phyloP scores from a whole-genome alignment of 2,888 invertebrate species.

The Drosophila greeni region DNA sequence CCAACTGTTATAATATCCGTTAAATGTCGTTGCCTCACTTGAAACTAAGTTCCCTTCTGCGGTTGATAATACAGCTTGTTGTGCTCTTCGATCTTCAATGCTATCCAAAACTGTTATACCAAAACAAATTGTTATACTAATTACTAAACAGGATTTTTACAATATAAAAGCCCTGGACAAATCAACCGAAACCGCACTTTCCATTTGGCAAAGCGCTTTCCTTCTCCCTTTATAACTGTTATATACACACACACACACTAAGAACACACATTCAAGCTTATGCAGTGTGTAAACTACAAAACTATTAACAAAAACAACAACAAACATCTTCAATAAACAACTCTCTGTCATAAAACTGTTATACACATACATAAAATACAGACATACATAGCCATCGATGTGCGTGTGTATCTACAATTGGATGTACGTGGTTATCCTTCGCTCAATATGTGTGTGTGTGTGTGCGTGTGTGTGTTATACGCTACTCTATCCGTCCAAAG shows the following conservation, averaged over 20 bases:
- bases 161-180: not conserved
- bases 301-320: not conserved
- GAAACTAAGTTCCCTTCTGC: conserved; percentile 5
- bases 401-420: conserved; percentile 20
- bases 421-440: conserved; percentile 12
- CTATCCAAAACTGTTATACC: conserved; percentile 14
- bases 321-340: not conserved
- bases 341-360: not conserved
- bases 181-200: not conserved
- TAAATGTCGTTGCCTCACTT: conserved; percentile 28
- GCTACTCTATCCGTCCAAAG: conserved; percentile 43
- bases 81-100: conserved; percentile 5
- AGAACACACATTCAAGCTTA: not conserved
- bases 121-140: not conserved
- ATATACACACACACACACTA: conserved; percentile 7
- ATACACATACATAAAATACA: not conserved
- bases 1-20: conserved; percentile 11
- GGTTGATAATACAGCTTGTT: not conserved
- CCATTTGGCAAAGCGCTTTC: conserved; percentile 6
- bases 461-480: conserved; percentile 19
- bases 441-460: conserved; percentile 10
- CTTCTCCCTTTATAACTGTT: not conserved
- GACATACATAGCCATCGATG: conserved; percentile 12
- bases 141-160: not conserved
- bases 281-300: conserved; percentile 4